Percentiles rank a stretch among this genome's conserved stretches.
Conservation (phyloP, 1,140 invertebrate genomes). For the Hyles vespertilio region DNA sequence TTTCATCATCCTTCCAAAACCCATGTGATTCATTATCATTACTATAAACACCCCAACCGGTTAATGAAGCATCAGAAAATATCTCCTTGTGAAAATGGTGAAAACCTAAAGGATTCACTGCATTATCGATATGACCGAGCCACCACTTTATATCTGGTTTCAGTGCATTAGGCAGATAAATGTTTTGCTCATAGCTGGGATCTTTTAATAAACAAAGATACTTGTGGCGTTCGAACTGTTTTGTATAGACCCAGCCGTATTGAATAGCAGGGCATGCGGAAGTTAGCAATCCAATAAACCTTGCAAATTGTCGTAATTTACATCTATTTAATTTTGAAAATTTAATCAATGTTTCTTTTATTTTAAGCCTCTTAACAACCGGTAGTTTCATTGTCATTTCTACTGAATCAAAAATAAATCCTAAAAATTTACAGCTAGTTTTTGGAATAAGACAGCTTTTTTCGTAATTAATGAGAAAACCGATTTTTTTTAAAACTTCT, state of each 20-base stretch:
- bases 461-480: too few relatives aligned
- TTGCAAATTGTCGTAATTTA: slow-evolving; percentile 15
- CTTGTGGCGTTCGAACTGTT: slow-evolving; percentile 13
- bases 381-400: background rate
- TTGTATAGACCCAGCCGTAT: slow-evolving; percentile 20
- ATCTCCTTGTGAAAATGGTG: slow-evolving; percentile 12
- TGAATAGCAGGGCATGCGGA: slow-evolving; percentile 15
- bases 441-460: too few relatives aligned
- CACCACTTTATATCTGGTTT: background rate
- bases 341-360: background rate
- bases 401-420: too few relatives aligned
- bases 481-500: background rate
- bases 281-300: slow-evolving; percentile 11
- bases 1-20: background rate
- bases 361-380: background rate
- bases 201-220: slow-evolving; percentile 8
- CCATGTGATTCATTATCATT: slow-evolving; percentile 4
- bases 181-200: slow-evolving; percentile 15
- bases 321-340: slow-evolving; percentile 5
- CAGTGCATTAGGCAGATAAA: background rate
- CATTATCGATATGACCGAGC: background rate
- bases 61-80: slow-evolving; percentile 16
- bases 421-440: too few relatives aligned
- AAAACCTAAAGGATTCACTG: background rate
- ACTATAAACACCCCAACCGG: slow-evolving; percentile 17